A percentile compares a stretch with the other conserved stretches of the same genome.
These are phyloP conservation scores for Hycleus cichorii DNA, from an alignment of 1,140 invertebrate species.

Conservation along the genomic window DNA sequence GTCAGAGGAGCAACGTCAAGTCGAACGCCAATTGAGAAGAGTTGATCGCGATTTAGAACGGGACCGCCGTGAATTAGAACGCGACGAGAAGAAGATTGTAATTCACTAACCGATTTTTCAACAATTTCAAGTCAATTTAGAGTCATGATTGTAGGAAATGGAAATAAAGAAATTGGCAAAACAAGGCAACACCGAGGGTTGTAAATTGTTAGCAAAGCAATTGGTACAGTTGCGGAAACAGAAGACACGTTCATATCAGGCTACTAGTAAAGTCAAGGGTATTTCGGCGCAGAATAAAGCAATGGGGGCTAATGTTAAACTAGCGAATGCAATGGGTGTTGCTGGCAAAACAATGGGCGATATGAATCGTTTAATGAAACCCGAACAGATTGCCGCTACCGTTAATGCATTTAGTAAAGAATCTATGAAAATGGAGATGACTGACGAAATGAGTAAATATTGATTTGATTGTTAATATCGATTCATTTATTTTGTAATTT, in stretches of 20 bases:
- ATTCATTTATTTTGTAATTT: slow-evolving; percentile 31
- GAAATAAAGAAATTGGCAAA: slow-evolving; percentile 87
- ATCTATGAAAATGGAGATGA: slow-evolving; percentile 86
- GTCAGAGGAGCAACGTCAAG: slow-evolving; percentile 74
- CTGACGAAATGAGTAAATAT: slow-evolving; percentile 81
- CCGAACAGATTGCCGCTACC: slow-evolving; percentile 71
- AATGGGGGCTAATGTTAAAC: slow-evolving; percentile 80
- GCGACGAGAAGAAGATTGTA: slow-evolving; percentile 84
- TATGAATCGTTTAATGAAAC: slow-evolving; percentile 84
- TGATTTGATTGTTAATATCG: too few species aligned
- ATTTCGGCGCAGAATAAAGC: slow-evolving; percentile 78
- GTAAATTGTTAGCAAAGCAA: slow-evolving; percentile 80
- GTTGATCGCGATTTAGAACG: slow-evolving; percentile 76
- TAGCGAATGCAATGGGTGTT: slow-evolving; percentile 78
- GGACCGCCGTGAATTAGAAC: slow-evolving; percentile 69
- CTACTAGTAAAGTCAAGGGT: slow-evolving; percentile 64
- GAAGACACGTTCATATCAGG: slow-evolving; percentile 72
- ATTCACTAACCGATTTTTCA: slow-evolving; percentile 27
- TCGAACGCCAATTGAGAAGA: slow-evolving; percentile 71
- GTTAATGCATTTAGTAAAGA: slow-evolving; percentile 78
- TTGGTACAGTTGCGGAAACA: slow-evolving; percentile 80
- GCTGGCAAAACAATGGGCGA: slow-evolving; percentile 80
- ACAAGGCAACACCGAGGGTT: slow-evolving; percentile 77
- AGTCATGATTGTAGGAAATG: slow-evolving; percentile 45
- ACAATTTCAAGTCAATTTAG: slow-evolving; percentile 42